Base-by-base conservation (phyloP, 2,888 invertebrate genomes). In the Drosophila paramelanica region DNA sequence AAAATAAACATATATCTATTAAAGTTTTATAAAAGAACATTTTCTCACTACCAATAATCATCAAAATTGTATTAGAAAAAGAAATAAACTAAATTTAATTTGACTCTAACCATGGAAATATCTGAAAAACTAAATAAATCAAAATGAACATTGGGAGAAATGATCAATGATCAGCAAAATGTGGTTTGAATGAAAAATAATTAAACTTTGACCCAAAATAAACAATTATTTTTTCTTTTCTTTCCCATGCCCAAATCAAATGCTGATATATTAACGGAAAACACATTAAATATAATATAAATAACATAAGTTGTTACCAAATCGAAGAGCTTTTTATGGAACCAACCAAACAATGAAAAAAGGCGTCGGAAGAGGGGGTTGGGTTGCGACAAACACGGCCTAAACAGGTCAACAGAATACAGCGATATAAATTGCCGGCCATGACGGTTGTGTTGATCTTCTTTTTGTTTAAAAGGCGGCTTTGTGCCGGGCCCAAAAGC, bases 381-480 rank as follows among this genome's bases (percentile, higher is more conserved):
- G 42, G 20, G 13, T n/a, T 13, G 27, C 23, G 27, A 14, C 45
- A 50, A 47, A 36, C 5, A 11, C 7, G 43, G 39, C n/a, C 11
- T 14, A 13, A 65, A 45, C 38, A 65, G 50, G 50, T 51, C 64
- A 50, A 50, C 43, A 51, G 58, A 71, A 60, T 64, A 58, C 65
- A 85, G 75, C 67, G 75, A 53, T 71, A 84, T 73, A 62, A 84
- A 83, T 79, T 77, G 77, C 67, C 70, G 62, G 67, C 77, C 83
- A 65, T 82, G 86, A 86, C 87, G 81, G 70, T 82, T 81, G 67
- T 61, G 82, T 59, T 72, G 77, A 85, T 81, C 72, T 67, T 68
- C 23, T 76, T 69, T 41, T 56, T 36, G 36, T 36, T 36, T 5
- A 13, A 75, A 75, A 69, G 57, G 51, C 61, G 58, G 64, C 57